phyloP scores from a whole-genome alignment of 2,797 vertebrate species.

The Kryptopterus vitreolus region DNA sequence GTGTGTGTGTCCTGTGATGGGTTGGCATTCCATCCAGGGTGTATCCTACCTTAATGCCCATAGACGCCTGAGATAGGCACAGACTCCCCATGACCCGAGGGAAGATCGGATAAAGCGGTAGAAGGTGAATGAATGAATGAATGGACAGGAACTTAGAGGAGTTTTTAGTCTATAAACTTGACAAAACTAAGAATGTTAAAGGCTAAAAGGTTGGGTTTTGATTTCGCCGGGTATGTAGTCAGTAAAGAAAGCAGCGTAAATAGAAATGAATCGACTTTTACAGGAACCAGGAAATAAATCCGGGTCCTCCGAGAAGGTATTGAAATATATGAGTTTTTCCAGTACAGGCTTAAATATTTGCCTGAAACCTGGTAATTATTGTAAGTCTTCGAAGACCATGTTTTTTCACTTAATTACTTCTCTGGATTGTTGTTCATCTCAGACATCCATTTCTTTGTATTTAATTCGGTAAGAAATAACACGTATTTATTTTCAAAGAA shows the following conservation, averaged over 20 bases:
- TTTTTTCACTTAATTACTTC: not conserved
- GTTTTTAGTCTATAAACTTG: slow-evolving; percentile 8
- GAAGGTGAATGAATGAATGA: too few relatives aligned
- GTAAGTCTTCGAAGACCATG: not conserved
- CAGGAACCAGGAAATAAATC: slow-evolving; percentile 39
- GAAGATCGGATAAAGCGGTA: too few relatives aligned
- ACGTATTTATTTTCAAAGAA: not conserved
- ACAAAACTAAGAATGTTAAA: slow-evolving; percentile 33
- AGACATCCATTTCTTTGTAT: not conserved
- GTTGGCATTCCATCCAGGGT: too few relatives aligned
- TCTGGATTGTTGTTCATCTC: not conserved
- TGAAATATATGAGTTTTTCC: slow-evolving; percentile 7
- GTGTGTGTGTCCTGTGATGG: too few relatives aligned
- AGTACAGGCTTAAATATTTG: not conserved
- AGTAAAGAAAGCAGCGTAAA: slow-evolving; percentile 24
- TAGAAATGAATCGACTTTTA: slow-evolving; percentile 28
- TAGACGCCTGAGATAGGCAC: too few relatives aligned
- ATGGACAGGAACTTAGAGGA: slow-evolving; percentile 2
- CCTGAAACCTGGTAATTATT: not conserved
- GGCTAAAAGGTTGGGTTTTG: slow-evolving; percentile 39
- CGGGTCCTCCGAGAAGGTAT: slow-evolving; percentile 25
- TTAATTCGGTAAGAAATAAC: not conserved
- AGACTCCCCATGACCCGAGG: too few relatives aligned
- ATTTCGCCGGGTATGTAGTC: slow-evolving; percentile 30
- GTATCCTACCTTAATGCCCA: too few relatives aligned